These are phyloP conservation scores for Nephrotoma flavescens DNA, from an alignment of 2,888 invertebrate genomes.

Conservation along the genomic window DNA sequence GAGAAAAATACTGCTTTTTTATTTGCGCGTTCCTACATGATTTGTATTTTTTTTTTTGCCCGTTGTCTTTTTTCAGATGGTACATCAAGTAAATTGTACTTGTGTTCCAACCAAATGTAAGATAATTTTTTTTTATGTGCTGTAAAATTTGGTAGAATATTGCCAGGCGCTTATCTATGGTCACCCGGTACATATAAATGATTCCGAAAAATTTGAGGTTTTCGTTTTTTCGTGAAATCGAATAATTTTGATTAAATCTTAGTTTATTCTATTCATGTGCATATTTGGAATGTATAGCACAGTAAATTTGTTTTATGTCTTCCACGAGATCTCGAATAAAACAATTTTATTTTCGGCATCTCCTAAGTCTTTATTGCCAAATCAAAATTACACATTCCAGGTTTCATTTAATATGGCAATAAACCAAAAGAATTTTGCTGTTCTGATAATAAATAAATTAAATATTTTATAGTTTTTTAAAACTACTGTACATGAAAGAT, in stretches of 20 bases:
- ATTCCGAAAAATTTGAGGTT: neutral
- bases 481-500: neutral
- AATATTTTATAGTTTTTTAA: neutral
- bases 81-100: neutral
- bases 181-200: neutral
- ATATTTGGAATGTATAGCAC: neutral
- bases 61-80: neutral
- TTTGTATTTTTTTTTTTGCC: neutral
- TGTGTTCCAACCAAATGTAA: neutral
- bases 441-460: neutral
- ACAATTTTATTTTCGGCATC: neutral
- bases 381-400: neutral
- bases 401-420: neutral
- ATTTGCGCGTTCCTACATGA: neutral
- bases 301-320: neutral
- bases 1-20: neutral
- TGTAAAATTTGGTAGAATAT: neutral
- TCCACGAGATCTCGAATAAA: neutral
- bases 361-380: neutral
- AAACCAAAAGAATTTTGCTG: neutral
- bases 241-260: neutral
- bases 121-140: neutral
- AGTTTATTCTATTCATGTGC: neutral
- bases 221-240: neutral
- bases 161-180: neutral